These are phyloP conservation scores for Halocaridina rubra DNA, from an alignment of 2,888 invertebrate genomes.

Conservation along the genomic window DNA sequence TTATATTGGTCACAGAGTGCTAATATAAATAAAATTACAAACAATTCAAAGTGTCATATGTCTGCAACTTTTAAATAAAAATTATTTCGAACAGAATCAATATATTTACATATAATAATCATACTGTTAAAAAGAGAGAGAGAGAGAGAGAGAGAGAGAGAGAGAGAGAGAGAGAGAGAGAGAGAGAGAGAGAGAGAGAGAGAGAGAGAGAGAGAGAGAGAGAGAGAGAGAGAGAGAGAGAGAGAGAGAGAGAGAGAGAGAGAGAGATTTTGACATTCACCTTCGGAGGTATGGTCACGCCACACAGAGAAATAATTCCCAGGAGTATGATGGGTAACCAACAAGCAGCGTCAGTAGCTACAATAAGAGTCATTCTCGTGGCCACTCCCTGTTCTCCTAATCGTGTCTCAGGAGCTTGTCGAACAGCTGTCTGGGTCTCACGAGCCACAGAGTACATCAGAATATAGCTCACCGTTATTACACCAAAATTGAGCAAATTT, in stretches of 20 bases:
- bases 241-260: neutral
- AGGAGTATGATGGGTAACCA: constrained; percentile 72
- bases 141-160: neutral
- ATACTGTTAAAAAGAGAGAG: neutral
- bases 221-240: neutral
- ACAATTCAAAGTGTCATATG: neutral
- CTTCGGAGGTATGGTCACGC: constrained; percentile 69
- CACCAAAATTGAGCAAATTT: constrained; percentile 70
- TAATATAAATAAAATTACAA: neutral
- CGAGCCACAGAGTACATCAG: constrained; percentile 71
- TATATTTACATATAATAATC: too few relatives aligned
- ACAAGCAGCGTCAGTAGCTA: constrained; percentile 72
- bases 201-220: neutral
- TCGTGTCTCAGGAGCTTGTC: constrained; percentile 61
- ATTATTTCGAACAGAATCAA: too few relatives aligned
- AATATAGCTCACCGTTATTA: constrained; percentile 71
- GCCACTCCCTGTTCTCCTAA: constrained; percentile 67
- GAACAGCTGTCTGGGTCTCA: constrained; percentile 69
- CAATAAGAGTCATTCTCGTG: constrained; percentile 71
- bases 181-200: neutral
- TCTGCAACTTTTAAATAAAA: too few relatives aligned
- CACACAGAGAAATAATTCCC: constrained; percentile 70
- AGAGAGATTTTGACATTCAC: constrained; percentile 63
- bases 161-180: neutral
- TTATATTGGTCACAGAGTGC: neutral